Base-by-base conservation (phyloP, 2,888 invertebrate genomes). In the Tetranychus truncatus region DNA sequence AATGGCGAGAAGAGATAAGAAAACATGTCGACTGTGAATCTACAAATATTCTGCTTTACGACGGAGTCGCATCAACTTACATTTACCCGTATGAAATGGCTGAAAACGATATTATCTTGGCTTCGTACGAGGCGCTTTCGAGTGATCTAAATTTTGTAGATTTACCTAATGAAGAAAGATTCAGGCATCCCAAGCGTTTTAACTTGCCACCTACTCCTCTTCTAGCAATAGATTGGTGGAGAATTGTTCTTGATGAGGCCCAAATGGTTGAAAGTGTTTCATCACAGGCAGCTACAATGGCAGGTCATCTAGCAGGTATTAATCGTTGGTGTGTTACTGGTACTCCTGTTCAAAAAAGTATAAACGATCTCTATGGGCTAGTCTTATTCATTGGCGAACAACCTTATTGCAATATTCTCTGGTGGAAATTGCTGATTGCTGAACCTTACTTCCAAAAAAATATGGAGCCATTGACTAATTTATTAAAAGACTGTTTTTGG, bases 261-360 rank as follows among this genome's bases (percentile, higher is more conserved):
- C 91, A 91, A 84, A 88, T 89, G 86, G 88, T 90, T 0, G 89
- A 90, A 80, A 84, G 86, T 73, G 84, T 85, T 4, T 83, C 84
- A 0, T 84, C 86, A 1, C 84, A 86, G 80, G 85, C 87, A 1
- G 86, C 88, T 0, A 84, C 85, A 79, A 88, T 89, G 88, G 87
- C 88, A 0, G 81, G 84, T 72, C 83, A 85, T 77, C 81, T 89
- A 67, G 80, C 81, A 77, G 86, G 88, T 9, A 81, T 86, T 1
- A 87, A 89, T 82, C 85, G 88, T 72, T 91, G 91, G 91, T 88
- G 88, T 18, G 85, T 88, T 0, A 89, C 89, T 6, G 91, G 91
- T 34, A 91, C 90, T 0, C 89, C 89, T 0, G 84, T 89, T 73
- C 87, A 88, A 80, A 85, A 85, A 75, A 83, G 84, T 24, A 81